Base-by-base conservation (phyloP, 92 coral and sea anemone genomes). In the Parazoanthus atlanticus region DNA sequence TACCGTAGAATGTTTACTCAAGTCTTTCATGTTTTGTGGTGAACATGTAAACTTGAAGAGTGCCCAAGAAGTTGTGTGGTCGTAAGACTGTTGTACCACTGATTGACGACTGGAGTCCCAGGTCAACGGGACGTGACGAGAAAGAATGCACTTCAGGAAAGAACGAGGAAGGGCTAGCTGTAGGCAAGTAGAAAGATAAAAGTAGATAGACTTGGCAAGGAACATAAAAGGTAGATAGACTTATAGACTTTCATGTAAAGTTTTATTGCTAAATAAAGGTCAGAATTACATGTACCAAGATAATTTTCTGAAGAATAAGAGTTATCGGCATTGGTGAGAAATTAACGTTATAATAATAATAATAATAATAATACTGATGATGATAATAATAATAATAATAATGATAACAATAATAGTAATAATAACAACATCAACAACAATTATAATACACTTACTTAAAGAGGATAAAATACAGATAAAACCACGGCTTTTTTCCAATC, bases 171-270 rank as follows among this genome's bases (percentile, higher is more conserved):
- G 52, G 10, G 73, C 30, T 54, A 33, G 28, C 72, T 13, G 46
- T 81, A 36, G 85, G 85, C 31, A 81, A 58, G 85, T 81, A 81
- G 82, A 26, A 16, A 73, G 77, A 73, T 30, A 36, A 77, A 17
- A n/a, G 52, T 77, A 41, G 12, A 74, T 41, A 76, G 69, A 61
- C 65, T 56, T 61, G 26, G 69, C 2, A 3, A 6, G 26, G 69
- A 19, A 61, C 5, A 21, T 17, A 28, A 61, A 3, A 56, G 25
- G 25, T 17, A 56, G 25, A 2, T 17, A 56, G 66, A 56, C 23
- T n/a, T n/a, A 0, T 36, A 19, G 69, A 19, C 28, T 8, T 46
- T 7, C 49, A 8, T 46, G 49, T 46, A 46, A 46, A 46, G 49
- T 46, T 8, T 43, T 46, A 9, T 46, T 46, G 49, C 49, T 0